A percentile compares a stretch with the other conserved stretches of the same genome.
phyloP scores from a whole-genome alignment of 1,140 invertebrate genomes.

The Asobara japonica region DNA sequence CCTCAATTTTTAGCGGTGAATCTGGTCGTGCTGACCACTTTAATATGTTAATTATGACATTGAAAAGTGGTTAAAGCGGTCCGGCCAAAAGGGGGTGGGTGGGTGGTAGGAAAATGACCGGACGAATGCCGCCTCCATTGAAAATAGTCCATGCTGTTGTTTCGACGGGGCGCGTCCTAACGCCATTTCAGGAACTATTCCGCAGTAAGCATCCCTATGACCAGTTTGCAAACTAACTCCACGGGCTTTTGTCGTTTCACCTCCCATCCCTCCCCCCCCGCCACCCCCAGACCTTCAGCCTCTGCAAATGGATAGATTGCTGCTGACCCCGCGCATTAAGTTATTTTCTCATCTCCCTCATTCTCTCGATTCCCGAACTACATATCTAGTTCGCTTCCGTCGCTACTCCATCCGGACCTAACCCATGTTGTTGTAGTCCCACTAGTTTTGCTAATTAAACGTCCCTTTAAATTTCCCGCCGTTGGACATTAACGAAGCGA shows the following conservation, averaged over 20 bases:
- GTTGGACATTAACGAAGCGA: neutral
- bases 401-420: slow-evolving; percentile 28
- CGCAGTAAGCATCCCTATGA: slow-evolving; percentile 7
- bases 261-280: too few species aligned
- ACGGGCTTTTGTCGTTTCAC: neutral
- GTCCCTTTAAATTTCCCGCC: slow-evolving; percentile 25
- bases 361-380: slow-evolving; percentile 2
- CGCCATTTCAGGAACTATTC: slow-evolving; percentile 23
- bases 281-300: too few species aligned
- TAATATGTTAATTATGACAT: slow-evolving; percentile 39
- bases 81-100: too few species aligned
- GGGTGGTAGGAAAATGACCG: neutral
- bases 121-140: neutral
- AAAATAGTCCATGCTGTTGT: neutral
- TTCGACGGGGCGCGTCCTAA: slow-evolving; percentile 23
- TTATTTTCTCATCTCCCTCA: slow-evolving; percentile 26
- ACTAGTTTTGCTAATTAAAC: slow-evolving; percentile 42
- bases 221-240: slow-evolving; percentile 29
- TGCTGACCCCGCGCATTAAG: slow-evolving; percentile 41
- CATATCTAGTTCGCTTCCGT: slow-evolving; percentile 17
- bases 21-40: slow-evolving; percentile 29
- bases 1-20: slow-evolving; percentile 17
- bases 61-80: slow-evolving; percentile 14
- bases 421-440: neutral
- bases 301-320: slow-evolving; percentile 36